Evolutionary conservation across 2,888 invertebrate genomes (phyloP).

Genomic region (Augiades crinisus): DNA sequence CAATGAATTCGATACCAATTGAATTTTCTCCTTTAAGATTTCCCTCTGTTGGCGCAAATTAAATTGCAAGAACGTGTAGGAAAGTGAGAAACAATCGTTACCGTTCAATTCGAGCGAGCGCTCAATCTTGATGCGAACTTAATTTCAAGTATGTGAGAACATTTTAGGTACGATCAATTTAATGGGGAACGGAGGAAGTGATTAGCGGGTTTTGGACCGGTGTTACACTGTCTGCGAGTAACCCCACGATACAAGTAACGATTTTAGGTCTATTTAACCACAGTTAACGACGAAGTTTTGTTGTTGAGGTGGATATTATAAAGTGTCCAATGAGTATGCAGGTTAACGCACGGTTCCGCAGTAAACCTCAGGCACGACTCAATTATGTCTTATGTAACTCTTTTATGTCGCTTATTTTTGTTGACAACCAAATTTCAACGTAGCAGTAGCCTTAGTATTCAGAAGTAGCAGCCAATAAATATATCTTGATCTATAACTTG

Average conservation of each 20-base stretch:
- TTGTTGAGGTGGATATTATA: too few relatives aligned
- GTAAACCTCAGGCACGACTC: too few relatives aligned
- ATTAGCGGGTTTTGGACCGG: slow-evolving; percentile 7
- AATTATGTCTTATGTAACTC: too few relatives aligned
- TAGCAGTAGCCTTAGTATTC: too few relatives aligned
- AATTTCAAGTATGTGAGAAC: slow-evolving; percentile 26
- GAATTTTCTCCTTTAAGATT: slow-evolving; percentile 42
- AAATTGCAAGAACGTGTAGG: slow-evolving; percentile 37
- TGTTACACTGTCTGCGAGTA: background rate
- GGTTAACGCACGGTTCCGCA: too few relatives aligned
- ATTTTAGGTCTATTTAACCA: too few relatives aligned
- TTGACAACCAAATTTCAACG: too few relatives aligned
- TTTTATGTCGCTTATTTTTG: too few relatives aligned
- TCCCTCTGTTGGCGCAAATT: slow-evolving; percentile 38
- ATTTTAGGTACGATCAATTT: slow-evolving; percentile 14
- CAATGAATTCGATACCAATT: slow-evolving; percentile 46
- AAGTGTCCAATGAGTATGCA: too few relatives aligned
- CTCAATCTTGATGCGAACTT: slow-evolving; percentile 19
- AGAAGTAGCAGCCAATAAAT: too few relatives aligned
- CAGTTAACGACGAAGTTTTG: too few relatives aligned
- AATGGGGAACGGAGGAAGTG: slow-evolving; percentile 13
- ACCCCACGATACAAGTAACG: background rate
- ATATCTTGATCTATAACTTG: background rate
- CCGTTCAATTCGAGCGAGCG: slow-evolving; percentile 22
- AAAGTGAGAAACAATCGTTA: slow-evolving; percentile 29